Conservation (phyloP, 1,140 invertebrate species). For the Scaptomyza montana region DNA sequence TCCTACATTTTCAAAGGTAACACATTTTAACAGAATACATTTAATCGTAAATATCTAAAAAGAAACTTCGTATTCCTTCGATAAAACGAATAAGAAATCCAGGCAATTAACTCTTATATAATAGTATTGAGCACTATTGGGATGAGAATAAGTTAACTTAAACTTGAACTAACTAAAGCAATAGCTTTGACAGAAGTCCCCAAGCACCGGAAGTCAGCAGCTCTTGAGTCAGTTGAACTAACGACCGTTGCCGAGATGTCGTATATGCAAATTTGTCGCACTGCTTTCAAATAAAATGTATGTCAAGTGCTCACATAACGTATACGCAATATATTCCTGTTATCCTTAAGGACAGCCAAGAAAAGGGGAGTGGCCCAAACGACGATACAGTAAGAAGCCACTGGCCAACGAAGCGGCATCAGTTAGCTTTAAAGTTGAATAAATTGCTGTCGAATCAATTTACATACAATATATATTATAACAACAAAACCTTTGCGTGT, state of each 20-base stretch:
- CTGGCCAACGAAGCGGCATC: constrained; percentile 18
- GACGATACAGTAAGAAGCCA: too few species aligned
- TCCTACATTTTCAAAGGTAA: background rate
- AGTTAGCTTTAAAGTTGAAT: constrained; percentile 10
- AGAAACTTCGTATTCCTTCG: too few species aligned
- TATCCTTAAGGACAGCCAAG: constrained; percentile 35
- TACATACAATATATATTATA: background rate
- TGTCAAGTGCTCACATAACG: constrained; percentile 50
- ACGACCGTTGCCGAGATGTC: constrained; percentile 26
- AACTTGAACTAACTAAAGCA: constrained; percentile 21
- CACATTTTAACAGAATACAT: background rate
- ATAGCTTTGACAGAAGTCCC: constrained; percentile 29
- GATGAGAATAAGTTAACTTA: too few species aligned
- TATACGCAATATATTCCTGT: constrained; percentile 57
- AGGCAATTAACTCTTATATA: too few species aligned
- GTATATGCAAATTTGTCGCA: constrained; percentile 62
- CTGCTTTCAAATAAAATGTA: constrained; percentile 53
- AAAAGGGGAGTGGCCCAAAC: background rate
- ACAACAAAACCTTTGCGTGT: background rate
- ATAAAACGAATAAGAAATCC: too few species aligned
- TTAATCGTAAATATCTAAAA: too few species aligned
- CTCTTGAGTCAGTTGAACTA: constrained; percentile 42
- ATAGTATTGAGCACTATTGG: too few species aligned
- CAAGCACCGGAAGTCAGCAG: constrained; percentile 45
- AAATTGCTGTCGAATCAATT: constrained; percentile 16